phyloP scores from a whole-genome alignment of 2,888 invertebrate species.

The Acleris cristana region DNA sequence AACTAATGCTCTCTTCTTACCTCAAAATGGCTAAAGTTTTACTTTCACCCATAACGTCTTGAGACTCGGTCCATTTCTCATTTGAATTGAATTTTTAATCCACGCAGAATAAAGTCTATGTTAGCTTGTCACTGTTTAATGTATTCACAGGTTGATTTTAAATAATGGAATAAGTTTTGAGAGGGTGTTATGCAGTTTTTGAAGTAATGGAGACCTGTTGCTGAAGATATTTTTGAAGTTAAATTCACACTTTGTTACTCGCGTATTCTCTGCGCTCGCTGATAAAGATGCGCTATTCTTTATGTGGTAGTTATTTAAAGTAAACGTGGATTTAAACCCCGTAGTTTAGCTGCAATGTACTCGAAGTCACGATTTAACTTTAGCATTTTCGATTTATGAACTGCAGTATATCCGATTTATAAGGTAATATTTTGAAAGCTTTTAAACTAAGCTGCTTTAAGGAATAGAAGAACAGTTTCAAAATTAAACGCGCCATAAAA shows the following conservation, averaged over 20 bases:
- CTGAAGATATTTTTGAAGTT: conserved; percentile 51
- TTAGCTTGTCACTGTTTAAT: conserved; percentile 36
- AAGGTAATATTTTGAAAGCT: too few relatives aligned
- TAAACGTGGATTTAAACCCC: background rate
- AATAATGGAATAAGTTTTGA: conserved; percentile 63
- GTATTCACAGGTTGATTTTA: conserved; percentile 57
- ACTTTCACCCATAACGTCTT: conserved; percentile 49
- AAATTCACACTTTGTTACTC: conserved; percentile 25
- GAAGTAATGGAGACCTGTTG: conserved; percentile 64
- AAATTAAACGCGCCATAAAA: too few relatives aligned
- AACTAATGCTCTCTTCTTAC: conserved; percentile 78
- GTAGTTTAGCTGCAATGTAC: background rate
- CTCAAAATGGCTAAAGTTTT: conserved; percentile 74
- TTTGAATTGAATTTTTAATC: conserved; percentile 53
- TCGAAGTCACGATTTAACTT: background rate
- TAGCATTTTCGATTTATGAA: background rate
- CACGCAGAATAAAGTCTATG: conserved; percentile 45
- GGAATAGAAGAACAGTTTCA: too few relatives aligned
- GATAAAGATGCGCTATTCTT: conserved; percentile 29
- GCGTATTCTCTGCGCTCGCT: conserved; percentile 3
- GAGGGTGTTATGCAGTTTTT: conserved; percentile 57
- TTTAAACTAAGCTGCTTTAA: too few relatives aligned
- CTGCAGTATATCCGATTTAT: background rate
- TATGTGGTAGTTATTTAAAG: conserved; percentile 1
- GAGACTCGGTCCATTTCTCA: conserved; percentile 45